Evolutionary conservation across 2,888 invertebrate genomes (phyloP).

Genomic region (Leptopterna dolabrata): DNA sequence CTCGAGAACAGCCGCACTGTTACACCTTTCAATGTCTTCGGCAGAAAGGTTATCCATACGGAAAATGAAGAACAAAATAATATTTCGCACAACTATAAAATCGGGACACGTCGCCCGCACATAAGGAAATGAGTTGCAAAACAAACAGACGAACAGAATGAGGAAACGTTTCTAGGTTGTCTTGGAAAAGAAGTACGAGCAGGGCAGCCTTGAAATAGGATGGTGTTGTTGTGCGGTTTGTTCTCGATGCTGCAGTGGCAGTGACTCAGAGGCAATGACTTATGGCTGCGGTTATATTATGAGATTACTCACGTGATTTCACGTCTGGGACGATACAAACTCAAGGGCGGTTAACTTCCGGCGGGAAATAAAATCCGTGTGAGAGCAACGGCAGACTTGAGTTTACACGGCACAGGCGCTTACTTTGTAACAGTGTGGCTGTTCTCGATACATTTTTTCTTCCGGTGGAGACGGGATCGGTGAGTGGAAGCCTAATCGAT

Average conservation of each 20-base stretch:
- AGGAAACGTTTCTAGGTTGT: neutral
- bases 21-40: too few species aligned
- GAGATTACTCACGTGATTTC: neutral
- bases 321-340: neutral
- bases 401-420: neutral
- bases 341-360: conserved; percentile 1
- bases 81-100: too few species aligned
- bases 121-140: neutral
- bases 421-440: too few species aligned
- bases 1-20: too few species aligned
- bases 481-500: too few species aligned
- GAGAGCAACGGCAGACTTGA: neutral
- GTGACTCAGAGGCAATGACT: neutral
- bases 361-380: neutral
- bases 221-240: neutral
- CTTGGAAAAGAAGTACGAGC: neutral
- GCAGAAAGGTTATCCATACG: too few species aligned
- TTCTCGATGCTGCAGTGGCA: neutral
- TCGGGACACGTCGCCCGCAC: neutral
- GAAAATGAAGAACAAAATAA: too few species aligned
- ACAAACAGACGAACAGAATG: neutral
- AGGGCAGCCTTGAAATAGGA: neutral
- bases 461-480: too few species aligned
- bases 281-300: neutral
- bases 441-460: too few species aligned